phyloP scores from a whole-genome alignment of 2,888 invertebrate species.

The Heliconius hortense region DNA sequence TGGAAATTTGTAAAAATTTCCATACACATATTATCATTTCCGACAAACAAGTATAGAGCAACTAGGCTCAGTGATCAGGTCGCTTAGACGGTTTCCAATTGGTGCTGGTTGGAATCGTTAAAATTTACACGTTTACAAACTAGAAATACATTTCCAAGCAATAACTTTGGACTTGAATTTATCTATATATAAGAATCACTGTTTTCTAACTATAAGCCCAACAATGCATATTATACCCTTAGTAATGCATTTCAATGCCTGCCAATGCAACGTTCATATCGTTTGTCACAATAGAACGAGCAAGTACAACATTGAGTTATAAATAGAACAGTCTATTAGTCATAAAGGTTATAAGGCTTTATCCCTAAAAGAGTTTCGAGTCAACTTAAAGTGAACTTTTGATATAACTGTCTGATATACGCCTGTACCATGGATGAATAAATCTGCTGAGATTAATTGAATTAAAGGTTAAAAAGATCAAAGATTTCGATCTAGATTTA shows the following conservation, averaged over 20 bases:
- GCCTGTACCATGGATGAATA: not conserved
- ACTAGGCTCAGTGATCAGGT: not conserved
- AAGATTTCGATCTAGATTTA: not conserved
- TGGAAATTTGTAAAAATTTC: not conserved
- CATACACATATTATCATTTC: not conserved
- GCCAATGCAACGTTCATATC: not conserved
- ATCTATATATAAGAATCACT: too few species aligned
- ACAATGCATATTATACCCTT: not conserved
- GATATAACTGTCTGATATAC: not conserved
- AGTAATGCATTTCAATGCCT: not conserved
- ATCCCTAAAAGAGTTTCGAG: constrained; percentile 8
- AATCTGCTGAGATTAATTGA: constrained; percentile 8
- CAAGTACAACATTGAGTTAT: not conserved
- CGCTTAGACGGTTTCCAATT: not conserved
- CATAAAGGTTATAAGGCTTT: constrained; percentile 14
- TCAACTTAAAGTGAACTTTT: not conserved
- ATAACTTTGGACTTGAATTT: not conserved
- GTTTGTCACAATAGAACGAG: not conserved
- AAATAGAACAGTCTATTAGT: constrained; percentile 16
- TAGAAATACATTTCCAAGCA: not conserved
- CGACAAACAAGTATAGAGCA: too few species aligned
- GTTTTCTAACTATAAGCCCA: not conserved
- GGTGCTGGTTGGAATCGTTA: too few species aligned
- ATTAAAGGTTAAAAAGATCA: not conserved
- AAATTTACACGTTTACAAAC: not conserved